Base-by-base conservation (phyloP, 2,888 invertebrate species). In the Nemoura dubitans region DNA sequence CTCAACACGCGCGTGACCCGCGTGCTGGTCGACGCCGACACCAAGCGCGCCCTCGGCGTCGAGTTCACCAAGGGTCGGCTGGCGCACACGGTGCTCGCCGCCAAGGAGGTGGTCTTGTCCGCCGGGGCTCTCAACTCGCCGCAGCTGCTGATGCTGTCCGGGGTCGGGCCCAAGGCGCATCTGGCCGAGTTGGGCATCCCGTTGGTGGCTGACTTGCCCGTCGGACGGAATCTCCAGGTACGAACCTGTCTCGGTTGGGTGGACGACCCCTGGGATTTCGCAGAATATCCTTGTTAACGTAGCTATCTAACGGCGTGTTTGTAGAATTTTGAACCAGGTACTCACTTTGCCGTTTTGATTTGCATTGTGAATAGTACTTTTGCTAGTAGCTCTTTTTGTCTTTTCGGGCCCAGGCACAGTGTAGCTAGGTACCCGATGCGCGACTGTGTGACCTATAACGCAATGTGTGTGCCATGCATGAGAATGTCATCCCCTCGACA, bases 1-100 rank as follows among this genome's bases (percentile, higher is more conserved):
- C 93, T 97, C 90, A 93, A 95, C 88, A 93, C 97, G 0, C 96
- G 96, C 89, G 97, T 94, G 0, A 94, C 95, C 0, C 94, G 94
- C 88, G 92, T 89, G 16, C 85, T 89, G 10, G 85, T 89, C n/a
- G 89, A 89, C 76, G 87, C 88, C 1, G 43, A 88, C 5, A 87
- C 89, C n/a, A 90, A 89, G 86, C 88, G 89, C 36, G 90, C 90
- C 6, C 87, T 87, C 29, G 90, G 90, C 1, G 89, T 90, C 3
- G 88, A 90, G 76, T 90, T 90, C 82, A 89, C 89, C 76, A 88
- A 90, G 0, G 87, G 89, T 28, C 89, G 88, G 14, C 76, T 81
- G 10, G 85, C 76, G 16, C 85, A 87, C n/a, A 80, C 77, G 14
- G 87, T 88, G 14, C 59, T 29, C 27, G 92, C 91, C n/a, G 90